Evolutionary conservation across 1,140 invertebrate genomes (phyloP).

Genomic region (Leptinotarsa lineolata): DNA sequence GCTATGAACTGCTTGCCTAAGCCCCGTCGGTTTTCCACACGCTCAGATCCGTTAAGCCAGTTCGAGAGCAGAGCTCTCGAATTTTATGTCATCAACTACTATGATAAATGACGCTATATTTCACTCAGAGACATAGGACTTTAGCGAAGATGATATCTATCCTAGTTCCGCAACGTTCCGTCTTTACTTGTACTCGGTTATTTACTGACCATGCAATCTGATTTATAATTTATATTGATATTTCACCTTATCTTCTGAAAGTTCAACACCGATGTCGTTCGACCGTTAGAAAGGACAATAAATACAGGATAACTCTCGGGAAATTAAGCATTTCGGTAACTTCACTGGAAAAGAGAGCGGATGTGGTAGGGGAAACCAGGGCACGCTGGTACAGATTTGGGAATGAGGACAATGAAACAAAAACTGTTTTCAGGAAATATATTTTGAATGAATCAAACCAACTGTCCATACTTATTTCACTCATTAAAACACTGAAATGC

Average conservation of each 20-base stretch:
- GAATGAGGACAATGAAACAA: too few relatives aligned
- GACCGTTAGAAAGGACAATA: slow-evolving; percentile 2
- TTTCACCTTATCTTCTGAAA: slow-evolving; percentile 29
- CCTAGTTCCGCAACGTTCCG: slow-evolving; percentile 30
- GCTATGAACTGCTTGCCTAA: not conserved
- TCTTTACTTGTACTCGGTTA: slow-evolving; percentile 41
- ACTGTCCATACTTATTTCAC: too few relatives aligned
- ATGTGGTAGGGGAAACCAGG: too few relatives aligned
- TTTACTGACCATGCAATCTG: slow-evolving; percentile 44
- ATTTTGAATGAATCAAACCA: too few relatives aligned
- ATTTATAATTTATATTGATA: slow-evolving; percentile 45
- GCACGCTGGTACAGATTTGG: too few relatives aligned
- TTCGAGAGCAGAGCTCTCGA: slow-evolving; percentile 31
- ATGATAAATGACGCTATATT: slow-evolving; percentile 43
- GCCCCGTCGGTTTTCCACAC: not conserved
- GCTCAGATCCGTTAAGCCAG: not conserved
- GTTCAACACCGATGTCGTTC: slow-evolving; percentile 20
- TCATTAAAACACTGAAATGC: too few relatives aligned
- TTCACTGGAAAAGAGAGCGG: too few relatives aligned
- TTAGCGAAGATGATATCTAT: slow-evolving; percentile 45
- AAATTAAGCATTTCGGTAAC: not conserved
- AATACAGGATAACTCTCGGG: not conserved
- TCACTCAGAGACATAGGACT: slow-evolving; percentile 44
- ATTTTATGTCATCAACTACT: slow-evolving; percentile 42
- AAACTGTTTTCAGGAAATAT: too few relatives aligned